phyloP scores from a whole-genome alignment of 2,797 vertebrate species.

The Betta splendens region DNA sequence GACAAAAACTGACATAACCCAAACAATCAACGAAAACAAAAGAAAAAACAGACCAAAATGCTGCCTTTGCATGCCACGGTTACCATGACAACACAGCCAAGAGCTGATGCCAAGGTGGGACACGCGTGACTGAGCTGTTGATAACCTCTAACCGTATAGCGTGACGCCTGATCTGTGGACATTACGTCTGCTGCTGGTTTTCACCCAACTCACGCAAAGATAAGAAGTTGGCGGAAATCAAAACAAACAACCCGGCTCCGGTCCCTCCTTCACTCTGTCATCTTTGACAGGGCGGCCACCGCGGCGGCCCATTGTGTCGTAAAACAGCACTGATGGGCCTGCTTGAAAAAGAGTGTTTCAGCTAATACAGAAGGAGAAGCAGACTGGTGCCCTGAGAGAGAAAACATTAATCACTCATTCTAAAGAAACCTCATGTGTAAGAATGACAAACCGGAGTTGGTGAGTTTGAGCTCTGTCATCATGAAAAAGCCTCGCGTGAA shows the following conservation, averaged over 20 bases:
- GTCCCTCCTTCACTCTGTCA: conserved; percentile 75
- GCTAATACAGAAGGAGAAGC: conserved; percentile 12
- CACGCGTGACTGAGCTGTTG: conserved; percentile 60
- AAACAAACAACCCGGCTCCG: conserved; percentile 75
- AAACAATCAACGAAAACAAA: conserved; percentile 16
- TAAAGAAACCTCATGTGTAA: too few relatives aligned
- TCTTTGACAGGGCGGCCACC: conserved; percentile 64
- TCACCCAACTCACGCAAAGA: conserved; percentile 62
- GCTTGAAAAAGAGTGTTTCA: conserved; percentile 29
- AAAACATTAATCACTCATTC: conserved; percentile 15
- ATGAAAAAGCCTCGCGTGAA: conserved; percentile 71
- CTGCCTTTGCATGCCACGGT: conserved; percentile 20
- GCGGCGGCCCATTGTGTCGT: conserved; percentile 70
- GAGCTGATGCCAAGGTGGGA: conserved; percentile 52
- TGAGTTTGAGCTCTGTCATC: conserved; percentile 49
- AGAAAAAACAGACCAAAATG: conserved; percentile 20
- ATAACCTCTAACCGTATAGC: conserved; percentile 74
- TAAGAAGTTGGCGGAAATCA: conserved; percentile 76
- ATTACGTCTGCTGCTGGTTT: conserved; percentile 66
- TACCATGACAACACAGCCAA: conserved; percentile 47
- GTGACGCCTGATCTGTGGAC: conserved; percentile 70
- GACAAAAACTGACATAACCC: background rate
- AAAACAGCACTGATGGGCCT: conserved; percentile 51
- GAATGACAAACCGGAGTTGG: background rate
- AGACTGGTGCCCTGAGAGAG: conserved; percentile 12